These are phyloP conservation scores for Tapirus terrestris DNA, from an alignment of 2,113 vertebrate species.

Conservation along the genomic window DNA sequence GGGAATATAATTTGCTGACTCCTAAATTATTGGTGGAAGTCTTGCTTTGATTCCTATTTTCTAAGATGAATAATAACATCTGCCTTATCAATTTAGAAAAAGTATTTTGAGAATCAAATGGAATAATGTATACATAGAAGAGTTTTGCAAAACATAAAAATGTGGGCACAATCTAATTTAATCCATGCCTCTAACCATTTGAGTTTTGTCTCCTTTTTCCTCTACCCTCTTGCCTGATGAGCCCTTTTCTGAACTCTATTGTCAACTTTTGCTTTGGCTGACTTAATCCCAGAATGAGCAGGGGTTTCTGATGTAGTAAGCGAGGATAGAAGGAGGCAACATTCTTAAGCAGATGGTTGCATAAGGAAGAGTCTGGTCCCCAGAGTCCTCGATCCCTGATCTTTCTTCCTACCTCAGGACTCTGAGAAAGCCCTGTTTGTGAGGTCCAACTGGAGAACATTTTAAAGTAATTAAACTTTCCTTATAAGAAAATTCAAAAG, in stretches of 20 bases:
- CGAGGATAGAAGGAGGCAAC: neutral
- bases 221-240: no score
- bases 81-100: neutral
- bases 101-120: neutral
- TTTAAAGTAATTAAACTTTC: neutral
- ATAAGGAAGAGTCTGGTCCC: neutral
- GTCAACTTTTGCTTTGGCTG: neutral
- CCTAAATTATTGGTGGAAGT: neutral
- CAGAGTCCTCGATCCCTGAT: neutral
- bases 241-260: no score
- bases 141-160: neutral
- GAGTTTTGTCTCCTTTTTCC: no score
- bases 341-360: neutral
- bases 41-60: neutral
- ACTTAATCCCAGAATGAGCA: neutral
- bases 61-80: neutral
- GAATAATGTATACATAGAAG: neutral
- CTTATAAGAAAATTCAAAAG: neutral
- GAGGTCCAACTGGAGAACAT: neutral
- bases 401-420: neutral
- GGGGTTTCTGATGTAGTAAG: neutral
- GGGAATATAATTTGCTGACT: neutral
- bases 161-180: neutral
- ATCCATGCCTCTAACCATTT: neutral
- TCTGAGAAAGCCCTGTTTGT: neutral